phyloP scores from a whole-genome alignment of 2,888 invertebrate species.

The Galeopsomyia nigrocyanea region DNA sequence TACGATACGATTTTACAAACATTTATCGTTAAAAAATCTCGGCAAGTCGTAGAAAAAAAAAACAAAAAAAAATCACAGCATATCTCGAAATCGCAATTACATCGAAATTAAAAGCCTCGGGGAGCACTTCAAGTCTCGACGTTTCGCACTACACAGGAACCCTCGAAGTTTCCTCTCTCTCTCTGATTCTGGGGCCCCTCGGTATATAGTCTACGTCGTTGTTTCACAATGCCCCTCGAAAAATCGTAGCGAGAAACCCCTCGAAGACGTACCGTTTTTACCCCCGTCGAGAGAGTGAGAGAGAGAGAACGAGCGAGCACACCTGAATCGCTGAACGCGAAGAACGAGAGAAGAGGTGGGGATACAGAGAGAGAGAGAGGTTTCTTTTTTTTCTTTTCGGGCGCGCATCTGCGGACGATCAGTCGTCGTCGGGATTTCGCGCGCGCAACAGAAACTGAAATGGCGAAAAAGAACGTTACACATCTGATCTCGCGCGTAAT shows the following conservation, averaged over 20 bases:
- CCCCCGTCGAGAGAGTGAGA: conserved; percentile 10
- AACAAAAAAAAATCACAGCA: not conserved
- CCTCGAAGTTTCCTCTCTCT: conserved; percentile 2
- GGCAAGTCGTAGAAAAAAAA: too few species aligned
- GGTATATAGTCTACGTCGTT: not conserved
- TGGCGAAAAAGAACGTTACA: conserved; percentile 26
- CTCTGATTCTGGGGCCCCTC: conserved; percentile 1
- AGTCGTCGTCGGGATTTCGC: conserved; percentile 63
- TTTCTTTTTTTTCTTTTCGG: conserved; percentile 48
- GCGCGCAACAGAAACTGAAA: conserved; percentile 8
- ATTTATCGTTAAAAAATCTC: too few species aligned
- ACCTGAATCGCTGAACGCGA: conserved; percentile 54
- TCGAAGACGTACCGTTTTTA: conserved; percentile 55
- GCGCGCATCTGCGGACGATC: conserved; percentile 55
- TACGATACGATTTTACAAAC: too few species aligned
- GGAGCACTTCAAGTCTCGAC: not conserved
- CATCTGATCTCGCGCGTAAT: too few species aligned
- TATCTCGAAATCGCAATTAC: conserved; percentile 5
- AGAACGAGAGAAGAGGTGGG: not conserved
- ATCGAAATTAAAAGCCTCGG: conserved; percentile 25
- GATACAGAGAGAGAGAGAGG: conserved; percentile 47
- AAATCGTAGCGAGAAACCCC: conserved; percentile 56
- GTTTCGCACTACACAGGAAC: conserved; percentile 20
- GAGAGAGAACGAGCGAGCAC: conserved; percentile 47
- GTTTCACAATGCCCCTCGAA: conserved; percentile 27